Evolutionary conservation across 2,797 vertebrate genomes (phyloP), one percentile per base, ranked within the genome.

Genomic region (Crenuchus spilurus): DNA sequence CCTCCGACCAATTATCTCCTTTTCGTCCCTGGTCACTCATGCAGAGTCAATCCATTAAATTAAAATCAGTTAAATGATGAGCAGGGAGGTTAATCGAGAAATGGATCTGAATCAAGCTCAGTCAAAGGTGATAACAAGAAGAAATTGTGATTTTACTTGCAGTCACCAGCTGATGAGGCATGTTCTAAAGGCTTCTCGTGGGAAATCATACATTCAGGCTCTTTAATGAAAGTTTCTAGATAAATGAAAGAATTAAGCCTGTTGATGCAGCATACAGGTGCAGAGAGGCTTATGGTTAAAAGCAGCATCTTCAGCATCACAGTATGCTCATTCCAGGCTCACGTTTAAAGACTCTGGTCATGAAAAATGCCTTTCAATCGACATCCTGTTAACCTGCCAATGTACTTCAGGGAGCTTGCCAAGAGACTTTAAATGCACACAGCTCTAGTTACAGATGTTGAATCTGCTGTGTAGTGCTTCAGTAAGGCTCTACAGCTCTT

Each of bases 261-360:
- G 80, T 82, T 80, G 80, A 82, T 82, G 75, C 75, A 70, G 37
- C 42, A 61, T 30, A 76, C 66, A 77, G 61, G 61, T 79, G 70
- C 62, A 70, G 6, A 31, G 31, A 46, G 37, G 60, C 58, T 77
- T 49, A n/a, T n/a, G n/a, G n/a, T n/a, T n/a, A n/a, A 4, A 28
- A 37, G 28, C 52, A 55, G 9, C 55, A 66, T 74, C 57, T 69
- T 48, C 57, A 42, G 33, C 33, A 46, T 30, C 24, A 26, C 39
- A 10, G 11, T 18, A 8, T 8, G 2, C n/a, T 31, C n/a, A 7
- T 33, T 6, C 10, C 30, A 20, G 28, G 11, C 20, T 20, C 28
- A 31, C 60, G 39, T 60, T 6, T 10, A 39, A 4, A 62, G 39
- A 42, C 13, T 61, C 13, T 18, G 14, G 26, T 5, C 2, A 3